Conservation (phyloP, 2,113 vertebrate genomes). For the Chionomys nivalis region DNA sequence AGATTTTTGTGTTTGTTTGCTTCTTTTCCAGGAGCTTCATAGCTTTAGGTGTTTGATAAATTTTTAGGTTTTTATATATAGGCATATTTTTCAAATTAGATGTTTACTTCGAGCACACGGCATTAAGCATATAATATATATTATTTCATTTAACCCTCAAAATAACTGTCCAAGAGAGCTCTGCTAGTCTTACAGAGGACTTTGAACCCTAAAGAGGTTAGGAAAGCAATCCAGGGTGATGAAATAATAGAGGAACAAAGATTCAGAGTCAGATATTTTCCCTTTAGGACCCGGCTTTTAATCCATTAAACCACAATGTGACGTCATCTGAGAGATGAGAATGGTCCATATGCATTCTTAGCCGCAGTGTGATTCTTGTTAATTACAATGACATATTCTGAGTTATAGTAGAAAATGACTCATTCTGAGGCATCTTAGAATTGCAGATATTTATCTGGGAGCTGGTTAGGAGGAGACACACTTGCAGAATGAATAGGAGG, state of each 20-base stretch:
- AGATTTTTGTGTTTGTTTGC: neutral
- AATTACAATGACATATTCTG: neutral
- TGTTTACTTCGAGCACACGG: neutral
- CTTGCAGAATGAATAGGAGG: neutral
- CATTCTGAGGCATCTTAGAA: neutral
- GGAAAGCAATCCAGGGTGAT: neutral
- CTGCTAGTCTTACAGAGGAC: neutral
- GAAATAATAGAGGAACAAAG: neutral
- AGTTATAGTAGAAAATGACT: neutral
- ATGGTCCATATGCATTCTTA: neutral
- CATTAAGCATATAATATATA: neutral
- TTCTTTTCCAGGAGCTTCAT: neutral
- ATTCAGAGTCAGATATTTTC: neutral
- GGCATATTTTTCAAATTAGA: neutral
- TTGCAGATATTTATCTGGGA: neutral
- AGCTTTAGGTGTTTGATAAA: neutral
- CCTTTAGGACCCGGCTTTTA: neutral
- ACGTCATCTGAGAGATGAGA: neutral
- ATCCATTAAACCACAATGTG: neutral
- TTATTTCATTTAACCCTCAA: constrained; percentile 15
- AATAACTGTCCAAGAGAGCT: neutral
- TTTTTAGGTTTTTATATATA: neutral
- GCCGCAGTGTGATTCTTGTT: neutral
- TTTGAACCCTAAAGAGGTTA: neutral
- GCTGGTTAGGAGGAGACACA: neutral